Percentiles rank a stretch among this genome's conserved stretches.
These are phyloP conservation scores for Molossus molossus DNA, from an alignment of 2,797 vertebrate genomes.

Conservation along the genomic window DNA sequence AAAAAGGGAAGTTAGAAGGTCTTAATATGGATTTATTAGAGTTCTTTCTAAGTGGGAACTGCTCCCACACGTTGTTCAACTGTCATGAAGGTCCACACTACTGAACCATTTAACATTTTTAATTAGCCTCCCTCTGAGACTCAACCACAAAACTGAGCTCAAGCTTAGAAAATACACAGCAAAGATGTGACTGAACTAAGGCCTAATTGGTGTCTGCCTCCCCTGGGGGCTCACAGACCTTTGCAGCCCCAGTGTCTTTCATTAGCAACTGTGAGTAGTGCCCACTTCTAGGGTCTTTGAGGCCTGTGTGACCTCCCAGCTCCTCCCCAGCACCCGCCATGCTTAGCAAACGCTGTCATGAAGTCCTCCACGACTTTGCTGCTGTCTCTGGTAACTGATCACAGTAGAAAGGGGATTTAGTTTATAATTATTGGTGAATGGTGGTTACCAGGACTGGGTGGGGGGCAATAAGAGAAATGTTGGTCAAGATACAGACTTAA, in stretches of 20 bases:
- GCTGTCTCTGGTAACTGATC: not conserved
- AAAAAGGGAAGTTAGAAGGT: not conserved
- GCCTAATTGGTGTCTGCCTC: constrained; percentile 36
- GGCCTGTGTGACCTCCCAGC: not conserved
- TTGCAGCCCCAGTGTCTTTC: not conserved
- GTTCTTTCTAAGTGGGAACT: not conserved
- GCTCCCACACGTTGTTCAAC: not conserved
- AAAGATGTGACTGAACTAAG: not conserved
- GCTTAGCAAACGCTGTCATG: not conserved
- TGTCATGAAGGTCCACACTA: not conserved
- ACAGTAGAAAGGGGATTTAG: not conserved
- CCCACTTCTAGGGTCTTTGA: not conserved
- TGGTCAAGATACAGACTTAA: not conserved
- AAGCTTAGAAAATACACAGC: not conserved
- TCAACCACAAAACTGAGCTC: constrained; percentile 12
- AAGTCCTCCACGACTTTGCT: not conserved
- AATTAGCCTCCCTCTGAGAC: constrained; percentile 50
- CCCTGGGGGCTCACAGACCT: not conserved
- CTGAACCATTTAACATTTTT: constrained; percentile 4
- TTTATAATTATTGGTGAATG: not conserved
- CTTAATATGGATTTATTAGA: not conserved
- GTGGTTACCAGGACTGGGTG: not conserved
- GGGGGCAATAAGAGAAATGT: not conserved
- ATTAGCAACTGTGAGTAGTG: not conserved
- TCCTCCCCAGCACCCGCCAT: not conserved